Evolutionary conservation across 2,113 vertebrate genomes (phyloP), one percentile per base, ranked within the genome.

Genomic region (Cichladusa arquata): DNA sequence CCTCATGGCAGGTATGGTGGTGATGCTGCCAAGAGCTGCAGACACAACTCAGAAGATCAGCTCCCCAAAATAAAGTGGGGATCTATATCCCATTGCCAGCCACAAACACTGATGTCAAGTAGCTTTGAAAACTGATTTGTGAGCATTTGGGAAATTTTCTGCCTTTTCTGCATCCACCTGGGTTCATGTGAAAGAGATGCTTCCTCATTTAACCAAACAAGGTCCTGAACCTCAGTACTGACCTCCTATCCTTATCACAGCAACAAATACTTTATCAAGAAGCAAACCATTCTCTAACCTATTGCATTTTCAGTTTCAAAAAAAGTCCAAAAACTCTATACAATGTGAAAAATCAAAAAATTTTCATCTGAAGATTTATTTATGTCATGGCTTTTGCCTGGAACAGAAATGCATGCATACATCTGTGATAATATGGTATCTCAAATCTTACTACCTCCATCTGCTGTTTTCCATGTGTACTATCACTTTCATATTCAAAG

Each of bases 371-470:
- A 78, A 48, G n/a, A 71, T 53, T 83, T 79, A 28, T 72, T 40
- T 16, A 24, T 1, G 0, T 14, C 19, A 72, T 38, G 26, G 20
- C 23, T 91, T 86, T 89, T 89, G 53, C 9, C 33, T 88, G 50
- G 8, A 71, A 84, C 23, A 74, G 42, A 81, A 93, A 78, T 71
- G 8, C 24, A 38, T 54, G 56, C 25, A 48, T 50, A 76, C 15
- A 38, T 50, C 19, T 3, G 23, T 60, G 18, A 67, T 51, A 85
- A 74, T 13, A 24, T 20, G 9, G 18, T 72, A 61, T 79, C 48
- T 91, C 61, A 81, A 42, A 72, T 56, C 53, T 92, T 92, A 93
- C 48, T 95, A 42, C 33, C 83, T 74, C 93, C 84, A 85, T 89
- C 91, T 95, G 73, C 72, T 89, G 77, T 79, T 93, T 87, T 64